Base-by-base conservation (phyloP, 2,797 vertebrate species). In the Enteromius radiatus region DNA sequence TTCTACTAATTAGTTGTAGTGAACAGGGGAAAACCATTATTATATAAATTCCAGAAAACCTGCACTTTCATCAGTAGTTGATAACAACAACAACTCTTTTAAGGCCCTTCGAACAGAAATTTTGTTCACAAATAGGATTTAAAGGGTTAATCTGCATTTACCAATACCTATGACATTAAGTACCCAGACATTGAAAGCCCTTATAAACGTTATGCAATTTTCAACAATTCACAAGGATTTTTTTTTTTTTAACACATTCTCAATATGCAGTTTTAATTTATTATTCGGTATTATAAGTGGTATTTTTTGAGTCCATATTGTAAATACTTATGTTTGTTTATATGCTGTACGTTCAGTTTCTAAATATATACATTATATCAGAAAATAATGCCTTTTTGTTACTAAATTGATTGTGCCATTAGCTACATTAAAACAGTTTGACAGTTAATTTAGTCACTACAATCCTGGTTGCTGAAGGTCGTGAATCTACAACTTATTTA, bases 141-240 rank as follows among this genome's bases (percentile, higher is more conserved):
- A 68, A 79, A 26, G 45, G 31, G 43, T 65, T 76, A 33, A 77
- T 83, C 63, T 65, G 76, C 68, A 61, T 69, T 70, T 26, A 31
- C 33, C 10, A 14, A 38, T 64, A 38, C 23, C 33, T 79, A 71
- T 28, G 69, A 71, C 64, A 54, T 69, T 63, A 56, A 83, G 75
- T 52, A n/a, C 23, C 21, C 65, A 70, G 81, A 83, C 81, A 69
- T 43, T 70, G 26, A 77, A 83, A 83, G 74, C 64, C 59, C 49
- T 15, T 36, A 38, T 65, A 36, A 75, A 73, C 3, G 15, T 84
- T 76, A 76, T 33, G 73, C 63, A 59, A 82, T 47, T 56, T 65
- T 76, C 61, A 64, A 21, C n/a, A 54, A 15, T 52, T 64, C 56
- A 64, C 21, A 2, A 64, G 38, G 75, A 64, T 77, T 76, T 4